These are phyloP conservation scores for Heliconius charithonia DNA, from an alignment of 2,888 invertebrate genomes.

Conservation along the genomic window DNA sequence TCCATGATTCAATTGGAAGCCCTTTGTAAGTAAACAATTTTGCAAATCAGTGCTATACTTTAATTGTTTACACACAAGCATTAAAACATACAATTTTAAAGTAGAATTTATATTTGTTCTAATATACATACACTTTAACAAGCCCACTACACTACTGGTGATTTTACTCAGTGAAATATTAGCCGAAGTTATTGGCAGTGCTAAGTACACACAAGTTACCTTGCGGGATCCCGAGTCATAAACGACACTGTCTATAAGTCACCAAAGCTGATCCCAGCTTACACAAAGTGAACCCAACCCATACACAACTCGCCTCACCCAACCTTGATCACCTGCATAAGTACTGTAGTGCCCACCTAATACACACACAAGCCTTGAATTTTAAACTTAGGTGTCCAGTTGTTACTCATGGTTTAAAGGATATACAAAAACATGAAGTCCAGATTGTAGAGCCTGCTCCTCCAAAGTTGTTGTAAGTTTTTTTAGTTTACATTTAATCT, in stretches of 20 bases:
- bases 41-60: not conserved
- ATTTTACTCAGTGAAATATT: too few species aligned
- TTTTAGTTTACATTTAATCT: conserved; percentile 12
- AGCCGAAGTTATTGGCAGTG: too few species aligned
- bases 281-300: too few species aligned
- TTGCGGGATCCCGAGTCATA: too few species aligned
- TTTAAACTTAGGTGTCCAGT: not conserved
- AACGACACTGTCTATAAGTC: too few species aligned
- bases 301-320: too few species aligned
- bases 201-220: too few species aligned
- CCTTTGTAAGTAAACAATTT: not conserved
- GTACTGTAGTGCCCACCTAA: too few species aligned
- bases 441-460: conserved; percentile 38
- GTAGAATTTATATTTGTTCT: not conserved
- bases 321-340: too few species aligned
- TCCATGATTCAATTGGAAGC: not conserved
- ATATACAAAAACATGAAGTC: not conserved
- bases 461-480: conserved; percentile 44
- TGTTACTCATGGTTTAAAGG: conserved; percentile 7
- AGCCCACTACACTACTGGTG: too few species aligned
- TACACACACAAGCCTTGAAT: not conserved
- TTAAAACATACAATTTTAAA: not conserved
- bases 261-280: too few species aligned
- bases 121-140: not conserved
- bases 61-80: not conserved